A percentile compares a stretch with the other conserved stretches of the same genome.
These are phyloP conservation scores for Paraescarpia echinospica DNA, from an alignment of 1,140 invertebrate species.

Conservation along the genomic window DNA sequence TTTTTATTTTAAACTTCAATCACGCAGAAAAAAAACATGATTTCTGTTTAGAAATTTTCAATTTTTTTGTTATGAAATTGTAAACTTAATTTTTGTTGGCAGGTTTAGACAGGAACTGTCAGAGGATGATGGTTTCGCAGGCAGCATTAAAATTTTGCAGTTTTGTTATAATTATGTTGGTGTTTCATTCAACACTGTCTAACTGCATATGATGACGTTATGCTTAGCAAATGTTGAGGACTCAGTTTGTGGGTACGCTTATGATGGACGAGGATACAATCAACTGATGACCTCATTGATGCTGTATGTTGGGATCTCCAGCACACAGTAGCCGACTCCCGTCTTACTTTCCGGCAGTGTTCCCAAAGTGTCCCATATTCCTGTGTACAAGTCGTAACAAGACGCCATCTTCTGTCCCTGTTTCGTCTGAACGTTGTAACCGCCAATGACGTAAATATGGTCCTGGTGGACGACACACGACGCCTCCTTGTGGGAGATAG, in stretches of 20 bases:
- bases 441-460: conserved; percentile 57
- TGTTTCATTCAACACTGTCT: neutral
- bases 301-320: conserved; percentile 53
- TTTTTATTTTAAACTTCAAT: too few relatives aligned
- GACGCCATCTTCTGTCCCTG: conserved; percentile 58
- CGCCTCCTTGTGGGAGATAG: conserved; percentile 60
- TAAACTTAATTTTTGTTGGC: neutral
- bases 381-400: conserved; percentile 53
- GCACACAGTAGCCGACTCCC: conserved; percentile 55
- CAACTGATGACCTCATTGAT: conserved; percentile 32
- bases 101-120: neutral
- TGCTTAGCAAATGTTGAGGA: neutral
- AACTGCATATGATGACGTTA: too few relatives aligned
- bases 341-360: conserved; percentile 55
- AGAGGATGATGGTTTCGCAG: neutral
- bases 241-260: neutral
- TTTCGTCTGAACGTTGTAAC: conserved; percentile 59
- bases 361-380: conserved; percentile 58
- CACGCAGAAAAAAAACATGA: neutral
- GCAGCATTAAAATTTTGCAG: neutral
- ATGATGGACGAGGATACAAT: neutral
- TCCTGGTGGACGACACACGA: conserved; percentile 56
- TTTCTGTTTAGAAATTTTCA: neutral
- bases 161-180: neutral
- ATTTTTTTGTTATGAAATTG: neutral